Percentiles rank a stretch among this genome's conserved stretches.
Conservation (phyloP, 2,888 invertebrate species). For the Andrena flavipes region DNA sequence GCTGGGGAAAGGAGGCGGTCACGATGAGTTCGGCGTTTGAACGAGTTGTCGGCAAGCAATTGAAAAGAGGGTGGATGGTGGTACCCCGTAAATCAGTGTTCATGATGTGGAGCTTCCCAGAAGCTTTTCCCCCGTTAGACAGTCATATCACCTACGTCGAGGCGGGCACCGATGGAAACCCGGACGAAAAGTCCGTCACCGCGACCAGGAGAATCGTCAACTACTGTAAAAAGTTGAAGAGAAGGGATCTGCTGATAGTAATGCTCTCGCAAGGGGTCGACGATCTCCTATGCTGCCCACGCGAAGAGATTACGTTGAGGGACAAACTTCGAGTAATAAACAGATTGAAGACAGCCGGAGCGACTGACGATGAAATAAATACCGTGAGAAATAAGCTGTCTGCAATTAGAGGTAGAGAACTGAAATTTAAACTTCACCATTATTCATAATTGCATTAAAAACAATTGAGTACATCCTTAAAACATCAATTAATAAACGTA, state of each 20-base stretch:
- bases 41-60: slow-evolving; percentile 84
- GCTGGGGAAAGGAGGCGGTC: slow-evolving; percentile 87
- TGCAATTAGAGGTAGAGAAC: slow-evolving; percentile 86
- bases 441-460: too few relatives aligned
- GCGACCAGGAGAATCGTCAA: slow-evolving; percentile 85
- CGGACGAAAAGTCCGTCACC: slow-evolving; percentile 86
- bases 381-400: slow-evolving; percentile 88
- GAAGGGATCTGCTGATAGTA: slow-evolving; percentile 86
- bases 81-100: slow-evolving; percentile 85
- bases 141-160: slow-evolving; percentile 84
- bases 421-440: not conserved
- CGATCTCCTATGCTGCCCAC: slow-evolving; percentile 88
- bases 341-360: slow-evolving; percentile 85
- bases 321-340: slow-evolving; percentile 86
- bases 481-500: too few relatives aligned
- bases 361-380: slow-evolving; percentile 87
- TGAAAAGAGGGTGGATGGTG: slow-evolving; percentile 86
- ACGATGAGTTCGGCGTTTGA: slow-evolving; percentile 86
- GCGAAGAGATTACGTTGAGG: slow-evolving; percentile 85
- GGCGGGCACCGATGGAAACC: slow-evolving; percentile 86
- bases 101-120: slow-evolving; percentile 72
- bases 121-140: slow-evolving; percentile 73
- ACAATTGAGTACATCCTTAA: too few relatives aligned
- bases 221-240: slow-evolving; percentile 83
- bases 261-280: slow-evolving; percentile 89